Evolutionary conservation across 2,888 invertebrate genomes (phyloP), one percentile per base, ranked within the genome.

Genomic region (Nymphalis polychloros): DNA sequence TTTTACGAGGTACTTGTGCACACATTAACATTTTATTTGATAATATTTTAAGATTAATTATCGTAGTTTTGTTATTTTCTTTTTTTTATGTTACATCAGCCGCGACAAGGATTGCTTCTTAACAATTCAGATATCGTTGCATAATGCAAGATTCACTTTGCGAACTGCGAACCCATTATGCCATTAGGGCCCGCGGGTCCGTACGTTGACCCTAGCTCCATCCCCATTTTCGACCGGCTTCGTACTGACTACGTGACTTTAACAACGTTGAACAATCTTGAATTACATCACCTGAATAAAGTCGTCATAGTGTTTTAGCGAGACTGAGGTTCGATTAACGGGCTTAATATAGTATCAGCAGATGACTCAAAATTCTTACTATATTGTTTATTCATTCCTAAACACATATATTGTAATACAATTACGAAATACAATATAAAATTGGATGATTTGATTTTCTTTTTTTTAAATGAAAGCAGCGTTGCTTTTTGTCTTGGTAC

Each of bases 201-300:
- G 87, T 84, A 79, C 85, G 70, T 81, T 84, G 87, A 89, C 81
- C 84, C 77, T 71, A 72, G 77, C 81, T 82, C 83, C 82, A 81
- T 85, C 83, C 82, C 81, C 79, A 72, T 74, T 79, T 78, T 73
- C 71, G 74, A 73, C 73, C 74, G 72, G 71, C 70, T 73, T 57
- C 59, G 67, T 72, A 75, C 70, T 69, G 80, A 71, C 82, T 88
- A 90, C 90, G 90, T 91, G 90, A 89, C 89, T 83, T 76, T 73
- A 77, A 67, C 76, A 79, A 75, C 82, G 84, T 87, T 81, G 78
- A 80, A 78, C 76, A 76, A 76, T 72, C 64, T 69, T 64, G 74
- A 72, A 79, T 84, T 82, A 81, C 86, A 82, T 84, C 79, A 79
- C 77, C 76, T 65, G 64, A 55, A 62, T 57, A 49, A 52, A 23